Conservation (phyloP, 2,113 vertebrate genomes). For the Xenotilapia flavipinnis region DNA sequence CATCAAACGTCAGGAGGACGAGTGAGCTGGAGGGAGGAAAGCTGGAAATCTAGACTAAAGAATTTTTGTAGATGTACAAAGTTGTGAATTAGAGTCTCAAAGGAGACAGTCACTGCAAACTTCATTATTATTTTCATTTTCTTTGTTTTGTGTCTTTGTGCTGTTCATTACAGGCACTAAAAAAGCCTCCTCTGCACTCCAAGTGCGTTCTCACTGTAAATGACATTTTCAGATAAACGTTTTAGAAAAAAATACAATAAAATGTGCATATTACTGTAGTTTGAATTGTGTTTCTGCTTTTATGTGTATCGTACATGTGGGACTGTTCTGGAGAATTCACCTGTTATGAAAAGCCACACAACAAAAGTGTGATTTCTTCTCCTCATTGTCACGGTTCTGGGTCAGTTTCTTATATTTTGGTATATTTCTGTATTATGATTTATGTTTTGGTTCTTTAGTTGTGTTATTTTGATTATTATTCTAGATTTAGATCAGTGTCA, state of each 20-base stretch:
- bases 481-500: not conserved
- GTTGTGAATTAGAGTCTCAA: not conserved
- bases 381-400: not conserved
- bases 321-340: not conserved
- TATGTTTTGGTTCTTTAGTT: not conserved
- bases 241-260: not conserved
- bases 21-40: not conserved
- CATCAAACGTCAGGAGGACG: not conserved
- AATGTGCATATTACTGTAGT: not conserved
- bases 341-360: not conserved
- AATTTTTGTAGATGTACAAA: not conserved
- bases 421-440: not conserved
- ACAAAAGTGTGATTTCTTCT: not conserved
- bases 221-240: not conserved
- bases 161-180: not conserved
- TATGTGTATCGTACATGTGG: accelerated
- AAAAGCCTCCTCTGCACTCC: not conserved
- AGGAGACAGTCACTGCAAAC: not conserved
- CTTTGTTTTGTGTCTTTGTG: not conserved
- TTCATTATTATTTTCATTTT: not conserved
- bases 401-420: not conserved
- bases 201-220: not conserved
- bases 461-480: not conserved
- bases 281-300: not conserved
- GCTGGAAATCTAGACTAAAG: not conserved